These are phyloP conservation scores for Agapornis canus DNA, from an alignment of 2,797 vertebrate genomes.

Conservation along the genomic window DNA sequence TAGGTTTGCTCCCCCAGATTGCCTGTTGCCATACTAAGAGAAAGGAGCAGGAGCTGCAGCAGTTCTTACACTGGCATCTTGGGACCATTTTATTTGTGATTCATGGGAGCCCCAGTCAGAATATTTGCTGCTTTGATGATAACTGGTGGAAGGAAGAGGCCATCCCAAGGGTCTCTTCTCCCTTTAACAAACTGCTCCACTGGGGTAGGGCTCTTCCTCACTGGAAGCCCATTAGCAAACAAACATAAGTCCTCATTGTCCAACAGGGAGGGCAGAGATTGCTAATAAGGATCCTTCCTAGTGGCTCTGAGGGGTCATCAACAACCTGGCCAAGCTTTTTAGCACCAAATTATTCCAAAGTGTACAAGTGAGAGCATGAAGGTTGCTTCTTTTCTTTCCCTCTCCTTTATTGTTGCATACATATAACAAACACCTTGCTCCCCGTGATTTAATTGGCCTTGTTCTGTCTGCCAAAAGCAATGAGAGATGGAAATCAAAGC, in stretches of 20 bases:
- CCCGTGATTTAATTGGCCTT: neutral
- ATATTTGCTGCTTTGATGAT: neutral
- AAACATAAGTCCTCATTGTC: neutral
- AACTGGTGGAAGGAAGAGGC: neutral
- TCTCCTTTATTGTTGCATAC: neutral
- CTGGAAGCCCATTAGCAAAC: neutral
- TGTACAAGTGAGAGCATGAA: neutral
- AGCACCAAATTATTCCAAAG: neutral
- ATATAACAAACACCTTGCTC: neutral
- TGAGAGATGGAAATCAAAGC: neutral
- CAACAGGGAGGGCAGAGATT: neutral
- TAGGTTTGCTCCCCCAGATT: neutral
- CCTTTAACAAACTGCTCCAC: neutral
- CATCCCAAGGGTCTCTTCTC: neutral
- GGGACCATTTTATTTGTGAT: neutral
- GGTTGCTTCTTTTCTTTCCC: neutral
- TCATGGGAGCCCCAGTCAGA: neutral
- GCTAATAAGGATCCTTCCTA: neutral
- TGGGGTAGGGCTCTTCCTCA: neutral
- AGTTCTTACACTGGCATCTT: neutral
- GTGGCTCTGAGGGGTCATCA: neutral
- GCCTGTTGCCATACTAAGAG: neutral
- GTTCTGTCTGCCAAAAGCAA: neutral
- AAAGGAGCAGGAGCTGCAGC: neutral
- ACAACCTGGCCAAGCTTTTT: neutral